These are phyloP conservation scores for Sarcophaga bullata DNA, from an alignment of 1,140 invertebrate species.

Conservation along the genomic window DNA sequence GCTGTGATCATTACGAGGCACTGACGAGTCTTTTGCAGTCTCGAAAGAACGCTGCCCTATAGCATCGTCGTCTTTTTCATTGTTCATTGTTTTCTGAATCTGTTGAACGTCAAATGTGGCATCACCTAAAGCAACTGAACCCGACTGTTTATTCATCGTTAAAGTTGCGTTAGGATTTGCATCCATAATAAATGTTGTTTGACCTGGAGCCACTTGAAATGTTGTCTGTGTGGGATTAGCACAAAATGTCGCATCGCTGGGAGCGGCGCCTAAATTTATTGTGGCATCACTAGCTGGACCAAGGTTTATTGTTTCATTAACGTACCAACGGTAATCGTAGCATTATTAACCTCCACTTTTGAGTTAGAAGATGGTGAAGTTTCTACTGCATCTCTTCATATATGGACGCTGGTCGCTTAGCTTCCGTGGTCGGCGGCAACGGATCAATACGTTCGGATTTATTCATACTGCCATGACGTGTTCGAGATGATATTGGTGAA, in stretches of 20 bases:
- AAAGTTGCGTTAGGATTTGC: slow-evolving; percentile 45
- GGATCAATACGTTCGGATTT: slow-evolving; percentile 4
- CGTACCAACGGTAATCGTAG: not conserved
- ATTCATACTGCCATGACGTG: slow-evolving; percentile 51
- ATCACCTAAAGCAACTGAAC: slow-evolving; percentile 41
- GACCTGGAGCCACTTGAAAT: slow-evolving; percentile 40
- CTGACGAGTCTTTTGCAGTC: slow-evolving; percentile 49
- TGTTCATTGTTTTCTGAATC: not conserved
- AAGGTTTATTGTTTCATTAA: slow-evolving; percentile 47
- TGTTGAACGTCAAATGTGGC: slow-evolving; percentile 48
- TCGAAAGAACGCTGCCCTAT: slow-evolving; percentile 47
- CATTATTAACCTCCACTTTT: slow-evolving; percentile 16
- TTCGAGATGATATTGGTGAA: slow-evolving; percentile 52
- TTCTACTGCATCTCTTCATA: slow-evolving; percentile 62
- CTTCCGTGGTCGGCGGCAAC: not conserved
- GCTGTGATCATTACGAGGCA: slow-evolving; percentile 47
- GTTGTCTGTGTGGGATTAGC: slow-evolving; percentile 44
- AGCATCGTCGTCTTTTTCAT: slow-evolving; percentile 17
- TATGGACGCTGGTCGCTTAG: slow-evolving; percentile 47
- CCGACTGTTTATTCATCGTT: slow-evolving; percentile 41
- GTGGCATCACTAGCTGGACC: slow-evolving; percentile 33
- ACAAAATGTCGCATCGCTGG: slow-evolving; percentile 41
- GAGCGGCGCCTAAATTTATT: slow-evolving; percentile 21
- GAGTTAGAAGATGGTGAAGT: slow-evolving; percentile 35
- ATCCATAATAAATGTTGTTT: slow-evolving; percentile 45